Evolutionary conservation across 2,888 invertebrate genomes (phyloP).

Genomic region (Macrostomum cliftonense): DNA sequence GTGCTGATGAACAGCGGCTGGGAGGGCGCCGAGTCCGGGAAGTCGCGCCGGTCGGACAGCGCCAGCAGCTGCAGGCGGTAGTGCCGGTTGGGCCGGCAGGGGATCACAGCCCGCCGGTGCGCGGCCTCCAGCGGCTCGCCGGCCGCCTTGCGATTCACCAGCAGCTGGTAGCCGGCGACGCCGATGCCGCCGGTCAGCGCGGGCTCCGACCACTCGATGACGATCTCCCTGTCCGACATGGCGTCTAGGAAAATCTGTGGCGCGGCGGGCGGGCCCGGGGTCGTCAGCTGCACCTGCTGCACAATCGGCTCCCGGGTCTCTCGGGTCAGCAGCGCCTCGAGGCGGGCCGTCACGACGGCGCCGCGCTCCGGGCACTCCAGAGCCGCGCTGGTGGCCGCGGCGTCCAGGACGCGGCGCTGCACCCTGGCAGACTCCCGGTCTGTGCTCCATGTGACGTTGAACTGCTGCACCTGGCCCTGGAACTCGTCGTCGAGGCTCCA

Average conservation of each 20-base stretch:
- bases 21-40: constrained; percentile 27
- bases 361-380: too few species aligned
- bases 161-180: constrained; percentile 33
- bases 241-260: constrained; percentile 31
- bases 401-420: too few species aligned
- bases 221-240: constrained; percentile 27
- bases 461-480: too few species aligned
- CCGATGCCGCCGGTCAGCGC: constrained; percentile 26
- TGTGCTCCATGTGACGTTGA: too few species aligned
- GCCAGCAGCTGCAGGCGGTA: constrained; percentile 31
- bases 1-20: constrained; percentile 26
- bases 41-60: constrained; percentile 22
- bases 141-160: constrained; percentile 33
- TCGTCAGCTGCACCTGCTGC: constrained; percentile 27
- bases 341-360: constrained; percentile 5
- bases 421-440: too few species aligned
- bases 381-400: too few species aligned
- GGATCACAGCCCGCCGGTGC: constrained; percentile 33
- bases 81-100: constrained; percentile 29
- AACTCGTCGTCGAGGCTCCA: too few species aligned
- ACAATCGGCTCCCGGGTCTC: constrained; percentile 21
- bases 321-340: constrained; percentile 26
- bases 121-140: constrained; percentile 27
- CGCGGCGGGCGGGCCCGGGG: constrained; percentile 34
- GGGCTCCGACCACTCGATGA: constrained; percentile 36